Evolutionary conservation across 2,113 vertebrate species (phyloP), one percentile per base, ranked within the genome.

Genomic region (Thinocorus orbignyianus): DNA sequence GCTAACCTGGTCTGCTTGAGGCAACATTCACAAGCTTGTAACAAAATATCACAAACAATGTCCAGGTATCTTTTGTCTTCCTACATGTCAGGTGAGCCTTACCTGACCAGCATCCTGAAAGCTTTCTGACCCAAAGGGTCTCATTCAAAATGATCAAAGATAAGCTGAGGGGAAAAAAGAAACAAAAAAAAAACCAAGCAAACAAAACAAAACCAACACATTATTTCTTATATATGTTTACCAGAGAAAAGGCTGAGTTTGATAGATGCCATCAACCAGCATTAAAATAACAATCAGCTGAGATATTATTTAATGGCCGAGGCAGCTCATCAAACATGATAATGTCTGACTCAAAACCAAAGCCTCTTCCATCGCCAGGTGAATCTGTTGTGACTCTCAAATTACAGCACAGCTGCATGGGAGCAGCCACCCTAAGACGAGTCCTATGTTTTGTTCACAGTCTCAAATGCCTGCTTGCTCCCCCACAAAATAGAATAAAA

Each of bases 221-320:
- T 46, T 79, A 51, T 61, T 93, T 80, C 48, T 85, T 39, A 79
- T 39, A 41, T 5, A 22, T 7, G 11, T 76, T 88, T 80, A 60
- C 24, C 25, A 61, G 28, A 81, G 25, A 58, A 84, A 88, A 71
- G 54, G 9, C 39, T 79, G 12, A 25, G 12, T 90, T 90, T 90
- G 30, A 28, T 46, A 78, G 87, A 35, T 72, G 30, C 52, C 30
- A 52, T 70, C 79, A 86, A 65, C 20, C 30, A 87, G n/a, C 26
- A 90, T 64, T 94, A 92, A 94, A 92, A 46, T 39, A 82, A 23
- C 17, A 48, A 13, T 55, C n/a, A 90, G 23, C 35, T 49, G 49
- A 65, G 37, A 11, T 44, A 79, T 60, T 72, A 46, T 64, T 69
- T 82, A 90, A 69, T 66, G 64, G 49, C 28, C n/a, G 46, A 44